phyloP scores from a whole-genome alignment of 2,888 invertebrate genomes.

The Ochropleura plecta region DNA sequence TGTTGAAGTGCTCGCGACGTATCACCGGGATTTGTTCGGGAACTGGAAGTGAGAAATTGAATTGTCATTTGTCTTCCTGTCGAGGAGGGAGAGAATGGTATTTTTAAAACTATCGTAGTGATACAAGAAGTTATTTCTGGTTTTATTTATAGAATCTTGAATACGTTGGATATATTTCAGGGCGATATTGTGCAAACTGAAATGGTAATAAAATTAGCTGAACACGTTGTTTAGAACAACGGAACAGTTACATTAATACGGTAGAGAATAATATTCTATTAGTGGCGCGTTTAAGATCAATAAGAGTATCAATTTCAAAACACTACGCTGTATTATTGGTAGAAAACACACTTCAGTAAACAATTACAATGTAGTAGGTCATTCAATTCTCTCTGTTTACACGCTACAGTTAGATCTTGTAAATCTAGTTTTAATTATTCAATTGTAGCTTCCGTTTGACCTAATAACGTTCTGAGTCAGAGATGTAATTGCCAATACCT shows the following conservation, averaged over 20 bases:
- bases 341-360: constrained; percentile 12
- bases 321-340: not conserved
- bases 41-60: constrained; percentile 89
- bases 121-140: not conserved
- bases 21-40: constrained; percentile 95
- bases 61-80: constrained; percentile 20
- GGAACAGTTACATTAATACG: no score
- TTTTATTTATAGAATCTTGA: not conserved
- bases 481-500: constrained; percentile 28
- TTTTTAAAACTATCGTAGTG: not conserved
- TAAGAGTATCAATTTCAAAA: constrained; percentile 3
- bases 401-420: constrained; percentile 4
- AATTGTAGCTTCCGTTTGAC: constrained; percentile 39
- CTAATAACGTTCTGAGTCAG: constrained; percentile 44
- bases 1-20: constrained; percentile 95
- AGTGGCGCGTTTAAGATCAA: not conserved
- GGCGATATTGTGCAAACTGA: not conserved
- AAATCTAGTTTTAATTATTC: constrained; percentile 33
- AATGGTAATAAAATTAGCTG: not conserved
- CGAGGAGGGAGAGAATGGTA: not conserved
- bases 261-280: not conserved
- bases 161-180: not conserved
- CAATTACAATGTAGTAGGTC: constrained; percentile 13
- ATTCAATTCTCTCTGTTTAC: not conserved
- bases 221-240: constrained; percentile 1